Base-by-base conservation (phyloP, 2,113 vertebrate species). In the Hippocampus comes region DNA sequence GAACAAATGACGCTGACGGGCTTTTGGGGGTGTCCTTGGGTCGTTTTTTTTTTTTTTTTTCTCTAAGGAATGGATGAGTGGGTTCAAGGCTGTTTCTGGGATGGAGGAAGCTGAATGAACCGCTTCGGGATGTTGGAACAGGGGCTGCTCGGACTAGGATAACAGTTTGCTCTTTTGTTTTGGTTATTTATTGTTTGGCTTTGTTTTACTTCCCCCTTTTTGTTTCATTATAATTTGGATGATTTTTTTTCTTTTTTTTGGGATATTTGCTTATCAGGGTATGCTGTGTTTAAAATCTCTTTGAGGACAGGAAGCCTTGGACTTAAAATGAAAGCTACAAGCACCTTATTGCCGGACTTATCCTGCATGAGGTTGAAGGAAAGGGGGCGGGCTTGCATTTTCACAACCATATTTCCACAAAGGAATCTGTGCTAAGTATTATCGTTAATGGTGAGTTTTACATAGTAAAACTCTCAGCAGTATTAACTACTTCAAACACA, bases 291-390 rank as follows among this genome's bases (percentile, higher is more conserved):
- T 60, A 81, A 81, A 82, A 82, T 83, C 78, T 81, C 80, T 84
- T 75, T 53, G 74, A 81, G 86, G 78, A 79, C 59, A 61, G 64
- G 27, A 53, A 38, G 81, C 81, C 86, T 82, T 80, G 77, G 85
- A 92, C 90, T 91, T 88, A 89, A 91, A 86, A 86, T 85, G 82
- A 88, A 89, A 86, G 84, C 89, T 89, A 86, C 74, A 87, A 88
- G 92, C 91, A 93, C 92, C 92, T 93, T 93, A 92, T 89, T 71
- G 79, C 78, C 63, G 73, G 87, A 85, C 80, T 78, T 67, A 77
- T 86, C 79, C 77, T 74, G 73, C 84, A 89, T 88, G 87, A 89
- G 90, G 88, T 82, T 81, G 80, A 83, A 82, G 75, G 81, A 27
- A 60, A 80, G 80, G 85, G 76, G 77, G 84, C 74, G 76, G 64